Base-by-base conservation (phyloP, 2,113 vertebrate genomes). In the Heliornis fulica region DNA sequence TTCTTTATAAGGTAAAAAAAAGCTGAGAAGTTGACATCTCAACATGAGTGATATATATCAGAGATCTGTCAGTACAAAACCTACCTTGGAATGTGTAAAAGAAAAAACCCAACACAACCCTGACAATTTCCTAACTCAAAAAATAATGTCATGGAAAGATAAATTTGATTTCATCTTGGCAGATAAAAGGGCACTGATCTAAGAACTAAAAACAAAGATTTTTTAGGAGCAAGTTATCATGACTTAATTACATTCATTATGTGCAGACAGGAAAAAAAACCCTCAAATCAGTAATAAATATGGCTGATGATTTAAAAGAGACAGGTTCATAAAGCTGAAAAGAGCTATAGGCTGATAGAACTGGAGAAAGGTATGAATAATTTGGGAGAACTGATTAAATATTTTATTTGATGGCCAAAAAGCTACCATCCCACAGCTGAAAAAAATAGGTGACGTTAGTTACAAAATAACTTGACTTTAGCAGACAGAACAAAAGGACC, bases 351-450 rank as follows among this genome's bases (percentile, higher is more conserved):
- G 32, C 16, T 84, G 89, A 87, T 84, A 71, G 60, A 92, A 69
- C 51, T 89, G 18, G 51, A 78, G 64, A 76, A 93, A 91, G 17
- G 7, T 71, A 89, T 91, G 60, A 96, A 91, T 97, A 94, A 96
- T 94, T 93, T 92, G 71, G 59, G 32, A 95, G 81, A 87, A 64
- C 64, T 94, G 38, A 93, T 92, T 97, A 94, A 97, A 94, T 95
- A 96, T 95, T 96, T 97, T 56, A 94, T 95, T 87, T 93, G 89
- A 91, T 92, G 83, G 72, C 64, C 94, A 87, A 91, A 96, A 96
- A 13, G 1, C 34, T 78, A 89, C 83, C 46, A 94, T 60, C 32
- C 32, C 72, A 64, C 51, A 71, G 26, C 26, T 84, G 72, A 92
- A 92, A 92, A 90, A 94, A 95, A 71, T 77, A 78, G 54, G 76